phyloP scores from a whole-genome alignment of 2,888 invertebrate species.

The Teinopalpus imperialis region DNA sequence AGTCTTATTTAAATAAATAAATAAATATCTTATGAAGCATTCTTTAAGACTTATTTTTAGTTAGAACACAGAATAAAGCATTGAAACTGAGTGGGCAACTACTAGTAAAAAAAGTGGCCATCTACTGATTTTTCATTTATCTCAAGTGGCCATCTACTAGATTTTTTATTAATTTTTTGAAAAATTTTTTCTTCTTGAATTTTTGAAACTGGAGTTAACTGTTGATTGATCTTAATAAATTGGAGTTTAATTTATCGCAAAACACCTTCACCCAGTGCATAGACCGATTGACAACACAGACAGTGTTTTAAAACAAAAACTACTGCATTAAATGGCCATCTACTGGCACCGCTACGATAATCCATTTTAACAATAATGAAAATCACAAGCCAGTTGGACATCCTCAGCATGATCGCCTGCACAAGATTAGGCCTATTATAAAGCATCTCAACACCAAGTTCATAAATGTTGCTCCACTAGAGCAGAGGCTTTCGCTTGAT shows the following conservation, averaged over 20 bases:
- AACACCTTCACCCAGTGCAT: not conserved
- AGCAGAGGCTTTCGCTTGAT: constrained; percentile 32
- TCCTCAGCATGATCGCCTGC: constrained; percentile 30
- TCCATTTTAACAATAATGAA: too few species aligned
- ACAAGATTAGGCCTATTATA: constrained; percentile 31
- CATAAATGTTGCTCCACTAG: constrained; percentile 23
- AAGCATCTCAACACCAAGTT: constrained; percentile 26
- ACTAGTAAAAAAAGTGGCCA: not conserved
- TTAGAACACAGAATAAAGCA: too few species aligned
- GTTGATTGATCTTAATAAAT: not conserved
- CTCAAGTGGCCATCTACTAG: not conserved
- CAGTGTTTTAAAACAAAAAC: not conserved
- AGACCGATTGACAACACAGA: not conserved
- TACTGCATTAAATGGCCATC: not conserved
- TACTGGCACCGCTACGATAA: too few species aligned
- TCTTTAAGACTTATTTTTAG: too few species aligned
- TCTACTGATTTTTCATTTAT: not conserved
- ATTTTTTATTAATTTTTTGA: not conserved
- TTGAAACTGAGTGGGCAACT: not conserved
- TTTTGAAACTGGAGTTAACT: not conserved
- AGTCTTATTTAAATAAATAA: too few species aligned
- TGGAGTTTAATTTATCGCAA: not conserved
- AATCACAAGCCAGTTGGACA: not conserved
- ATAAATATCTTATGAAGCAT: too few species aligned
- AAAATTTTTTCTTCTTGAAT: not conserved